Conservation (phyloP, 2,888 invertebrate genomes). For the Phasia obesa region DNA sequence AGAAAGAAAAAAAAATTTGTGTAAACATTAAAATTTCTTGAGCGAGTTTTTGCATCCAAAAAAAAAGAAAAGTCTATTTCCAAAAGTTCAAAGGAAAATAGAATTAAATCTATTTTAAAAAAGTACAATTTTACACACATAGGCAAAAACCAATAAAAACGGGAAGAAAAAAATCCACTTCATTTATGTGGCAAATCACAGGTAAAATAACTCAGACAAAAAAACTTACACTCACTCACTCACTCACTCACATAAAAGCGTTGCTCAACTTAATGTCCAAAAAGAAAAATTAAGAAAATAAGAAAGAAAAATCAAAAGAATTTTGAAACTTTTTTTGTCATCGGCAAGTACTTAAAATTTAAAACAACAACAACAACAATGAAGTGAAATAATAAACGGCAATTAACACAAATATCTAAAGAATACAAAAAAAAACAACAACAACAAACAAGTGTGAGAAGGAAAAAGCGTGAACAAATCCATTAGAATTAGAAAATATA, state of each 20-base stretch:
- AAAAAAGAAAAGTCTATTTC: conserved; percentile 12
- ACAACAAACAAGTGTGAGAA: conserved; percentile 70
- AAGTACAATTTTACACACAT: conserved; percentile 61
- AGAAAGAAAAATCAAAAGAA: conserved; percentile 62
- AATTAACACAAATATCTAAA: conserved; percentile 78
- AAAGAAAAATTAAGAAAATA: no score
- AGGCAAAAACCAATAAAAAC: conserved; percentile 36
- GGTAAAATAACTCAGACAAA: conserved; percentile 74
- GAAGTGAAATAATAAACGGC: conserved; percentile 69
- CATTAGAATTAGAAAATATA: conserved; percentile 58
- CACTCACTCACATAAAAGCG: conserved; percentile 15
- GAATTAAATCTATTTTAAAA: conserved; percentile 53
- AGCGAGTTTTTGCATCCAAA: conserved; percentile 20
- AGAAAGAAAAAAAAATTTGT: conserved; percentile 18
- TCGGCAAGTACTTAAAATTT: background rate
- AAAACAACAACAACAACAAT: conserved; percentile 3
- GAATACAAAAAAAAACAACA: conserved; percentile 21
- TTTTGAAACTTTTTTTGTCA: conserved; percentile 32
- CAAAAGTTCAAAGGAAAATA: conserved; percentile 69
- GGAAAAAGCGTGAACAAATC: conserved; percentile 72
- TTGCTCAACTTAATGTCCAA: conserved; percentile 54
- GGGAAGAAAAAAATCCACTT: conserved; percentile 68
- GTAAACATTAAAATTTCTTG: conserved; percentile 46
- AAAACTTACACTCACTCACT: conserved; percentile 2
- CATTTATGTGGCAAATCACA: conserved; percentile 77